These are phyloP conservation scores for Stichodactyla helianthus DNA, from an alignment of 64 coral and sea anemone species.

Conservation along the genomic window DNA sequence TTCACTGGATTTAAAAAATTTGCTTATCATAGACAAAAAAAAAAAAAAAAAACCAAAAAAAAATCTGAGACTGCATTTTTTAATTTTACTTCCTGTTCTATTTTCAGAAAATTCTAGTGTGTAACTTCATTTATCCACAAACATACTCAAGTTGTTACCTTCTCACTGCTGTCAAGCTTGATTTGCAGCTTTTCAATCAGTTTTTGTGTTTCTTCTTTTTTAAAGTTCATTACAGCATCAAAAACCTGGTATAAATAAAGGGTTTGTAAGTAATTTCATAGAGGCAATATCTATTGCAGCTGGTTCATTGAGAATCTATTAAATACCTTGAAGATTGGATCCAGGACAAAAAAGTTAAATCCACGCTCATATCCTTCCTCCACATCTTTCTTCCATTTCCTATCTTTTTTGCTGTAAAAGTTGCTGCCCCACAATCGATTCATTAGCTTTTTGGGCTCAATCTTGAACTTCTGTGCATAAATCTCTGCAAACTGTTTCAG, in stretches of 20 bases:
- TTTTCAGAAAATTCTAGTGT: too few species aligned
- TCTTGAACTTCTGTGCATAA: conserved; percentile 82
- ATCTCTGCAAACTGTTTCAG: conserved; percentile 92
- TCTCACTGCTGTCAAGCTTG: conserved; percentile 60
- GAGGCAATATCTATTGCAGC: too few species aligned
- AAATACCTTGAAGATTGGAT: conserved; percentile 91
- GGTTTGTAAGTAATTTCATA: neutral
- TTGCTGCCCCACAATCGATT: conserved; percentile 87
- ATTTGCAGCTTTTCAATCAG: conserved; percentile 74
- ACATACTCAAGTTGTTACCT: conserved; percentile 8
- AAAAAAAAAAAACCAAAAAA: too few species aligned
- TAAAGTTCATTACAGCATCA: conserved; percentile 97
- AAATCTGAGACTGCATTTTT: too few species aligned
- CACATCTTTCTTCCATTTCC: conserved; percentile 67
- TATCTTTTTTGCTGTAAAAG: conserved; percentile 63
- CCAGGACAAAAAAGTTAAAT: conserved; percentile 85
- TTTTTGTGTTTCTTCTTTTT: conserved; percentile 48
- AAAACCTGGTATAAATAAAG: conserved; percentile 48
- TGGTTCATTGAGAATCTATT: neutral
- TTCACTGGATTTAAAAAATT: too few species aligned
- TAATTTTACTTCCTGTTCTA: too few species aligned
- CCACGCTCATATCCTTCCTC: conserved; percentile 65
- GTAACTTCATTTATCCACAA: too few species aligned
- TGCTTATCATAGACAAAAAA: too few species aligned
- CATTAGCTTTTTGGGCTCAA: conserved; percentile 81